These are phyloP conservation scores for Trididemnum clinides DNA, from an alignment of 23 tunicate species.

Conservation along the genomic window DNA sequence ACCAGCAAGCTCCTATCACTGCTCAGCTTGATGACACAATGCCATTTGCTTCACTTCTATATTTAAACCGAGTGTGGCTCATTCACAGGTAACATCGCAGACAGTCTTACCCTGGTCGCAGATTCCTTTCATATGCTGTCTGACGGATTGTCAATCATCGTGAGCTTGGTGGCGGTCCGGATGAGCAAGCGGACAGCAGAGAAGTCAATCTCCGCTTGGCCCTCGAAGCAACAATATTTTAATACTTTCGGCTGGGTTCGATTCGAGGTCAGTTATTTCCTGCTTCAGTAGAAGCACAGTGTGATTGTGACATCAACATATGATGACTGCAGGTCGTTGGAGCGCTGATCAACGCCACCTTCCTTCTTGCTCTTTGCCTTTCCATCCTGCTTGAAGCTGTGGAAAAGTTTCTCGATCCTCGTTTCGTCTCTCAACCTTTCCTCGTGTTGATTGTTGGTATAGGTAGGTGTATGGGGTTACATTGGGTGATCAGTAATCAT, in stretches of 20 bases:
- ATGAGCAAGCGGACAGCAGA: constrained; percentile 83
- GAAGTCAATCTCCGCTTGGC: constrained; percentile 80
- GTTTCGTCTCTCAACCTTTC: constrained; percentile 42
- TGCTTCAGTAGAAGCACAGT: neutral
- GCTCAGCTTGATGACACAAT: too few relatives aligned
- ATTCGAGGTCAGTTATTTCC: constrained; percentile 58
- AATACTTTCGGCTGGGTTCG: constrained; percentile 99
- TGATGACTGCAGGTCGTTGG: constrained; percentile 78
- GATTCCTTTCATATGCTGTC: constrained; percentile 99
- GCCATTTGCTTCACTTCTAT: too few relatives aligned
- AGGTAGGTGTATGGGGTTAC: constrained; percentile 36
- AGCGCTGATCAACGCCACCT: constrained; percentile 91
- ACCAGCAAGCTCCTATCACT: too few relatives aligned
- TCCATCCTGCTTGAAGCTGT: constrained; percentile 86
- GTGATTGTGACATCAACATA: neutral
- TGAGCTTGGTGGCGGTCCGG: constrained; percentile 84
- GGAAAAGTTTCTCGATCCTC: constrained; percentile 89
- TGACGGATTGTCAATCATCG: constrained; percentile 81
- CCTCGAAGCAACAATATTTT: constrained; percentile 65
- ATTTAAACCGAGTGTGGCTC: neutral
- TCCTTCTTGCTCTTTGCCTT: constrained; percentile 93
- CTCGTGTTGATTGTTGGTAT: constrained; percentile 85
- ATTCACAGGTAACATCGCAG: constrained; percentile 80
- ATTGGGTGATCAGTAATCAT: neutral
- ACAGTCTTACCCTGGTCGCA: constrained; percentile 89